Conservation (phyloP, 1,140 invertebrate species). For the Holotrichia oblita region DNA sequence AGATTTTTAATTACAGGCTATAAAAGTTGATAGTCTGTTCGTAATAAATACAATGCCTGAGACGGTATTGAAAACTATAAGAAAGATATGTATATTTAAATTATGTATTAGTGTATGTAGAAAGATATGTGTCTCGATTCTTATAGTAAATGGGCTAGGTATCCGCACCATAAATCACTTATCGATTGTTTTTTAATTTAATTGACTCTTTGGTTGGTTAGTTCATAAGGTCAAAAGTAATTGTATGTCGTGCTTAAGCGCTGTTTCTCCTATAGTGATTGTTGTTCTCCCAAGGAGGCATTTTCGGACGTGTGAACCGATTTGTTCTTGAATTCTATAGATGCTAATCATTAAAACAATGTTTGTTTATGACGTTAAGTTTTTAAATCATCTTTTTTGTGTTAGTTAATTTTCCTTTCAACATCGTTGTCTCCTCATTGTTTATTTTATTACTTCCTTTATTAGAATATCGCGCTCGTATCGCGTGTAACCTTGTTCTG, state of each 20-base stretch:
- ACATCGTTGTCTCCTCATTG: too few species aligned
- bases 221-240: constrained; percentile 33
- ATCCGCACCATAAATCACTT: constrained; percentile 27
- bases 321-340: neutral
- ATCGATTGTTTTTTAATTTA: constrained; percentile 35
- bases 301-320: constrained; percentile 11
- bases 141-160: constrained; percentile 14
- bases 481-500: too few species aligned
- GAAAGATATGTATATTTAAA: neutral
- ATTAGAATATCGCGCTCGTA: too few species aligned
- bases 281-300: neutral
- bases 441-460: too few species aligned
- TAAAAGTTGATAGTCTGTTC: neutral
- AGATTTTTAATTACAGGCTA: neutral
- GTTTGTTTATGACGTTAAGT: neutral
- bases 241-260: neutral
- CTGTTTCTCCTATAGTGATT: neutral
- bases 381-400: too few species aligned
- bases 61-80: neutral
- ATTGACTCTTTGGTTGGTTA: constrained; percentile 31
- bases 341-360: neutral
- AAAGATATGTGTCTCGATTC: neutral
- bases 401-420: too few species aligned
- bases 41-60: neutral
- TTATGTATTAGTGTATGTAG: neutral